These are phyloP conservation scores for Actinernus sp. DNA, from an alignment of 92 coral and sea anemone species.

Conservation along the genomic window DNA sequence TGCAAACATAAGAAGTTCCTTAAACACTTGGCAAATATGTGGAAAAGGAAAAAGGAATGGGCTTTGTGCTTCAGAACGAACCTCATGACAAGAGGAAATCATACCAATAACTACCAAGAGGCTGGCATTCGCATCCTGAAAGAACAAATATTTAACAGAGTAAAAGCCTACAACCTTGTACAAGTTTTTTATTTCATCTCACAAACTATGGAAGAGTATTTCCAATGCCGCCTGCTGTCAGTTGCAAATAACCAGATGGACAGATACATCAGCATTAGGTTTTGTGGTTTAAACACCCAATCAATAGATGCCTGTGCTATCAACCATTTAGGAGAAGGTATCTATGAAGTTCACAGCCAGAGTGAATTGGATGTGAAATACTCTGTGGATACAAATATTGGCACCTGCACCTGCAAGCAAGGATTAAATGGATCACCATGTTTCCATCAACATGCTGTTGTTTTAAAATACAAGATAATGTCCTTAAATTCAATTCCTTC, in stretches of 20 bases:
- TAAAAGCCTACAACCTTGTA: slow-evolving; percentile 31
- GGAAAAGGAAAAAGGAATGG: slow-evolving; percentile 42
- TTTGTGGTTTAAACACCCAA: background rate
- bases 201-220: slow-evolving; percentile 16
- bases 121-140: slow-evolving; percentile 59
- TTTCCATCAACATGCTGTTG: slow-evolving; percentile 62
- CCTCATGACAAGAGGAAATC: slow-evolving; percentile 65
- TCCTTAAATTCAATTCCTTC: slow-evolving; percentile 35
- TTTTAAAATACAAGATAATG: slow-evolving; percentile 23
- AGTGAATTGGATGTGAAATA: slow-evolving; percentile 8
- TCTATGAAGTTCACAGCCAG: slow-evolving; percentile 35
- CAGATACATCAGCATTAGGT: background rate
- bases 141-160: slow-evolving; percentile 34
- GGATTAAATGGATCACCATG: slow-evolving; percentile 62
- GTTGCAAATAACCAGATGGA: background rate
- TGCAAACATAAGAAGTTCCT: slow-evolving; percentile 26
- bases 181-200: slow-evolving; percentile 49
- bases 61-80: slow-evolving; percentile 29
- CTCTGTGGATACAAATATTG: slow-evolving; percentile 28
- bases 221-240: background rate
- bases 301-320: background rate
- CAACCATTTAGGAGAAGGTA: background rate
- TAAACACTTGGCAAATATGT: slow-evolving; percentile 31
- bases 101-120: slow-evolving; percentile 72
- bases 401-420: slow-evolving; percentile 40